These are phyloP conservation scores for Lithobates pipiens DNA, from an alignment of 2,797 vertebrate species.

Conservation along the genomic window DNA sequence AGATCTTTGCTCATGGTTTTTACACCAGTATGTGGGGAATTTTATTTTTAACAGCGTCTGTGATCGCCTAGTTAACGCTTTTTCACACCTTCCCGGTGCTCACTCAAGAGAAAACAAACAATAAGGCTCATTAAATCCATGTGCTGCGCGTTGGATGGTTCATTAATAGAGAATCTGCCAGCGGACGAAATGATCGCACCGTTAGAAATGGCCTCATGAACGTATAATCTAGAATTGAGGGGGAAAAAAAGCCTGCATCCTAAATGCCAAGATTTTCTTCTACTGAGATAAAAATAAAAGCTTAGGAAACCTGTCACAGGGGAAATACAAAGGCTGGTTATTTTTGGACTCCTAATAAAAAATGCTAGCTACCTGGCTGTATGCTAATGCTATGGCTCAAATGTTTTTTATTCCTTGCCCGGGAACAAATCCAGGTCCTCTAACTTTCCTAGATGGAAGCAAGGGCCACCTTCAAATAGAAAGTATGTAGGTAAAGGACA, in stretches of 20 bases:
- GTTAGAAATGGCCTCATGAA: neutral
- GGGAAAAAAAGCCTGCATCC: neutral
- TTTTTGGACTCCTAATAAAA: too few species aligned
- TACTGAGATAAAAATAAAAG: neutral
- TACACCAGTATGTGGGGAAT: neutral
- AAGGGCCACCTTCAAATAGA: too few species aligned
- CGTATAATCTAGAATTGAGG: neutral
- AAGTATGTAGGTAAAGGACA: too few species aligned
- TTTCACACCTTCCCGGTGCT: slow-evolving; percentile 3
- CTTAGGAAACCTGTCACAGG: neutral
- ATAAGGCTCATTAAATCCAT: slow-evolving; percentile 12
- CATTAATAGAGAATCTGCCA: slow-evolving; percentile 1
- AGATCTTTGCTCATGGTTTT: neutral
- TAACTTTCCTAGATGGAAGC: neutral
- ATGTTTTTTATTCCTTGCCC: neutral
- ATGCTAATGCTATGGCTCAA: neutral
- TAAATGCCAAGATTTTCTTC: neutral
- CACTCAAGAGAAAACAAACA: slow-evolving; percentile 10
- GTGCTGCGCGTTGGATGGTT: neutral
- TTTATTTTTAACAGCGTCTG: neutral
- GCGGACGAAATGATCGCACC: neutral
- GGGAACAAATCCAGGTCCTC: neutral
- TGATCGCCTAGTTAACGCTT: neutral
- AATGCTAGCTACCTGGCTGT: neutral
- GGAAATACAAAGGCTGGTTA: neutral